Evolutionary conservation across 2,113 vertebrate species (phyloP).

Genomic region (Rhinoptilus africanus): DNA sequence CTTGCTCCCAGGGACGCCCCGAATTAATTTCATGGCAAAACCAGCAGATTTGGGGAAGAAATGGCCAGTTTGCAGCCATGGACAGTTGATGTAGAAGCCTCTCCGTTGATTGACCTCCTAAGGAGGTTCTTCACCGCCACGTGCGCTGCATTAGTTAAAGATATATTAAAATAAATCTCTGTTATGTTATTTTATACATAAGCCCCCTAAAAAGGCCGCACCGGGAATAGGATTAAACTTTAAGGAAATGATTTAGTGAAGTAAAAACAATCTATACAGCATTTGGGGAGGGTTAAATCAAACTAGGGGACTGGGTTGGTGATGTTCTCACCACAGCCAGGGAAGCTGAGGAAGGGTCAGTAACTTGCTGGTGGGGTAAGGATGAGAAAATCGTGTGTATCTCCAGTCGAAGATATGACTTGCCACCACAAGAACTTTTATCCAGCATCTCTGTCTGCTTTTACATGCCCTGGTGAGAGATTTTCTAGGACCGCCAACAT

Average conservation of each 20-base stretch:
- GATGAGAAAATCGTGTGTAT: fast-evolving
- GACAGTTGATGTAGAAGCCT: background rate
- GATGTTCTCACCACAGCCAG: background rate
- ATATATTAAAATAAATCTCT: background rate
- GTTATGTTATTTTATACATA: constrained; percentile 6
- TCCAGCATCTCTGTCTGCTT: background rate
- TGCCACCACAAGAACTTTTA: background rate
- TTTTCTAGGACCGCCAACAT: fast-evolving
- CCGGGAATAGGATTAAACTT: constrained; percentile 14
- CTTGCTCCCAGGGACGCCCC: background rate
- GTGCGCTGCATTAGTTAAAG: background rate
- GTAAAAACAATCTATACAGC: background rate
- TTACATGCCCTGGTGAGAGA: fast-evolving
- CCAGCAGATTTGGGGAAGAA: background rate
- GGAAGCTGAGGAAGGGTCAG: background rate
- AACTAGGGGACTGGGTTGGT: background rate
- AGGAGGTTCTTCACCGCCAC: background rate
- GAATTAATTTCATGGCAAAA: background rate
- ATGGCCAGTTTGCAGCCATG: background rate
- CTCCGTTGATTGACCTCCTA: background rate
- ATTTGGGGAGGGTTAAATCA: constrained; percentile 1
- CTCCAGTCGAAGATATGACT: fast-evolving
- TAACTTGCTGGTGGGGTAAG: background rate
- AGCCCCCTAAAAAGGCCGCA: background rate
- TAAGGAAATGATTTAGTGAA: constrained; percentile 1